Percentiles rank a stretch among this genome's conserved stretches.
Evolutionary conservation across 2,888 invertebrate genomes (phyloP).

Genomic region (Watsonalla cultraria): DNA sequence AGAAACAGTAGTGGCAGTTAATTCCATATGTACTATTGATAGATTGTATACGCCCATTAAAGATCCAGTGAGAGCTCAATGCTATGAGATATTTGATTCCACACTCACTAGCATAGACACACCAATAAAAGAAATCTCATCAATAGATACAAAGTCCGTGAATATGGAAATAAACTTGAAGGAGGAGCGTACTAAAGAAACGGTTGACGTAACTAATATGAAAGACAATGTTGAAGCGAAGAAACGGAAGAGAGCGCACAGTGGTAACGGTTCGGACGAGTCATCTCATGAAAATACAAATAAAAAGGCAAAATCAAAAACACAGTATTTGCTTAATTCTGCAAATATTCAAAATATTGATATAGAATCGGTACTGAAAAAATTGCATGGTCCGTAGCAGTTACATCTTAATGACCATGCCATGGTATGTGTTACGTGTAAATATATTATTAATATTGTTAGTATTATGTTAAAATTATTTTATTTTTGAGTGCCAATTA

Average conservation of each 20-base stretch:
- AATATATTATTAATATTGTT: too few relatives aligned
- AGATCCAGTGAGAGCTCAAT: constrained; percentile 46
- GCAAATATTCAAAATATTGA: constrained; percentile 67
- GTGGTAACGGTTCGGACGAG: constrained; percentile 42
- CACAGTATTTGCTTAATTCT: constrained; percentile 52
- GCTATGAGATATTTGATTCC: constrained; percentile 67
- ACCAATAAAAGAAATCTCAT: constrained; percentile 50
- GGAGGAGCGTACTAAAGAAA: constrained; percentile 42
- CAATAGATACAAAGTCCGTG: constrained; percentile 30
- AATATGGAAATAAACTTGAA: constrained; percentile 51
- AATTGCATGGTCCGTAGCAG: constrained; percentile 63
- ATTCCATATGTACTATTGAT: constrained; percentile 52
- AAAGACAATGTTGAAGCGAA: constrained; percentile 32
- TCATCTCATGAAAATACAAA: constrained; percentile 42
- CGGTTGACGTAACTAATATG: constrained; percentile 12
- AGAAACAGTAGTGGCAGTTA: constrained; percentile 61
- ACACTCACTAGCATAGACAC: constrained; percentile 69
- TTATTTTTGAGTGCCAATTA: too few relatives aligned
- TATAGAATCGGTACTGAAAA: constrained; percentile 67
- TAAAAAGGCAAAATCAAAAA: constrained; percentile 54
- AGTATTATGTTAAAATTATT: too few relatives aligned
- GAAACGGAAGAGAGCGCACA: constrained; percentile 54
- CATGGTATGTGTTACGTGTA: too few relatives aligned
- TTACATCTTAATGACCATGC: constrained; percentile 1
- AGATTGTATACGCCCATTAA: constrained; percentile 64